Conservation (phyloP, 2,888 invertebrate genomes). For the Clistopyga incitator region DNA sequence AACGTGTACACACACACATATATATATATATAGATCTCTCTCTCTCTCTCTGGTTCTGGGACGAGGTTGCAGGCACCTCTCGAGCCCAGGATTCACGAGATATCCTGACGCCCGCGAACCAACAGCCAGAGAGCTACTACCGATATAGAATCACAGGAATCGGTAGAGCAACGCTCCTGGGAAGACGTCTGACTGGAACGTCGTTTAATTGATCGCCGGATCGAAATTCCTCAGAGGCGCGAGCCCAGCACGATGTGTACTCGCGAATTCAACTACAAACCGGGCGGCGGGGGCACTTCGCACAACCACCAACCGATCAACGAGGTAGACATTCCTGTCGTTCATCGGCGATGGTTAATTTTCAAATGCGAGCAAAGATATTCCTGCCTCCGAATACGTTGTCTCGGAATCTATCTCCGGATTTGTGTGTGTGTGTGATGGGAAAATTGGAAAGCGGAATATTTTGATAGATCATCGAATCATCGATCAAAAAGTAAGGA, state of each 20-base stretch:
- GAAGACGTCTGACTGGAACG: conserved; percentile 76
- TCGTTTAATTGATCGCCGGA: conserved; percentile 83
- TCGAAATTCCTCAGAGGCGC: conserved; percentile 79
- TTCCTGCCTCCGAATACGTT: neutral
- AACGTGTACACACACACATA: conserved; percentile 16
- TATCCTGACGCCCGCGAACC: conserved; percentile 45
- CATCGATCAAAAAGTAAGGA: too few species aligned
- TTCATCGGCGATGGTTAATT: conserved; percentile 33
- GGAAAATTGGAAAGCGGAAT: too few species aligned
- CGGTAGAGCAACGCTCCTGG: conserved; percentile 69
- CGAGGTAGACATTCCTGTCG: neutral
- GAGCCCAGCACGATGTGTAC: conserved; percentile 50
- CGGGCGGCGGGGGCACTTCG: conserved; percentile 14
- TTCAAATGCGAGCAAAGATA: conserved; percentile 39
- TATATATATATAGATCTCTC: neutral
- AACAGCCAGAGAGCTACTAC: conserved; percentile 27
- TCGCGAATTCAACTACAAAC: conserved; percentile 24
- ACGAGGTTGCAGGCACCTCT: conserved; percentile 27
- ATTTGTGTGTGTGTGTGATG: too few species aligned
- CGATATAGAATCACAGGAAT: conserved; percentile 33
- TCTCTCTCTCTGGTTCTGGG: conserved; percentile 1
- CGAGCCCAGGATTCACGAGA: conserved; percentile 51
- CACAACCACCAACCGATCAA: conserved; percentile 17
- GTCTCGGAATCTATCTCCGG: neutral
- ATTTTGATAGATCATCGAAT: too few species aligned